Evolutionary conservation across 2,113 vertebrate genomes (phyloP), one percentile per base, ranked within the genome.

Genomic region (Pseudopipra pipra): DNA sequence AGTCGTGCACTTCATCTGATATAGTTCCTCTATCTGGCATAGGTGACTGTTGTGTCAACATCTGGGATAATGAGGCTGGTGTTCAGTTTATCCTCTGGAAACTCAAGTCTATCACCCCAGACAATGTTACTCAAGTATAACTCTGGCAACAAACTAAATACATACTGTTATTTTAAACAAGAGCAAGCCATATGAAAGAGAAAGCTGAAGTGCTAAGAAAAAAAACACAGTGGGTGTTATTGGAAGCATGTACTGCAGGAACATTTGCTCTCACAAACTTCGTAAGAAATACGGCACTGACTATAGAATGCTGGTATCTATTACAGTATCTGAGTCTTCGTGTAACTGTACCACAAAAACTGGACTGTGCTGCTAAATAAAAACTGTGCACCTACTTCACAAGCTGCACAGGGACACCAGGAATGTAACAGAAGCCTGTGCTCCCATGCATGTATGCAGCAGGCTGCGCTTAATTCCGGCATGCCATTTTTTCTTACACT

Each of bases 31-130:
- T 63, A 7, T 25, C 44, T 84, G 49, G 44, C 43, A 80, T 12
- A 43, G 71, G 55, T 51, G 63, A 70, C 41, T 95, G 49, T 79
- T 93, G 61, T 87, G 93, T 70, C 93, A 91, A n/a, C 63, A 83
- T 54, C 63, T 62, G n/a, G 58, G 35, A 70, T 94, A 88, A 93
- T 20, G 55, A 83, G 78, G 27, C 59, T 93, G 78, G 91, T 74
- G 68, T 77, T 90, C 76, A 71, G 67, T 80, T 90, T 87, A 80
- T 71, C 82, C 52, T 56, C 78, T 87, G 74, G 81, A 83, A 95
- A 76, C 71, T 65, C 6, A 0, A 88, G 41, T 65, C 77, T 90
- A 14, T 65, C 58, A 68, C 37, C 44, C 37, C 59, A 82, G 78
- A 91, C 77, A 79, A 78, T 2, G 3, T 79, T 87, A 91, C 65